Base-by-base conservation (phyloP, 2,888 invertebrate genomes). In the Scaptomyza flava region DNA sequence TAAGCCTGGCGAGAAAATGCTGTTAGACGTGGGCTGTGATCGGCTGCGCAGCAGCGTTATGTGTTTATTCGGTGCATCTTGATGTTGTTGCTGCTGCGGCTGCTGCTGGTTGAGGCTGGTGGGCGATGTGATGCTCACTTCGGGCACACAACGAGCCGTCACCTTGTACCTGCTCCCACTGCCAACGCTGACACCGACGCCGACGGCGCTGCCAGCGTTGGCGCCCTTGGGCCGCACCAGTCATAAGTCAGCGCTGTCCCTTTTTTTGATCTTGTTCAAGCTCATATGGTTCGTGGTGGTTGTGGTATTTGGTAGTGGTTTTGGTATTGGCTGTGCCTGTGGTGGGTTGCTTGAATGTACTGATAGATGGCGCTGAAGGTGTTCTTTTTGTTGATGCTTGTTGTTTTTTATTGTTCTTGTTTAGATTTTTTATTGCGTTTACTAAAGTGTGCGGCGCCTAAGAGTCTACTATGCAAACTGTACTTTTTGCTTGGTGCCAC, bases 171-270 rank as follows among this genome's bases (percentile, higher is more conserved):
- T 90, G 74, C 91, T 90, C 75, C 90, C 91, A 72, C 90, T 89
- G 80, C 89, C 80, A 73, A 89, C 84, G 73, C 88, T 89, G 71
- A 79, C 89, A 70, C 89, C 87, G 63, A 89, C 87, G 61, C 85
- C 73, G 63, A 77, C 66, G 65, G 72, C 83, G 63, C 81, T 81
- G 70, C 88, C 87, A 58, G 71, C 76, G 63, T 62, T 67, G 74
- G 78, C 85, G 72, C 89, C 86, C 64, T 90, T 90, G 56, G 88
- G 85, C 80, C 90, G 90, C 88, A 91, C 89, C 89, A 92, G 92
- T 92, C 92, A 92, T 92, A 92, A 92, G 86, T 92, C 92, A 47
- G 92, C 83, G 65, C 88, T 91, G 71, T 92, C 91, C 76, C 91
- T 91, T 81, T 91, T 91, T 82, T 91, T 92, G 84, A 92, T 89